Evolutionary conservation across 2,888 invertebrate species (phyloP), one percentile per base, ranked within the genome.

Genomic region (Acleris holmiana): DNA sequence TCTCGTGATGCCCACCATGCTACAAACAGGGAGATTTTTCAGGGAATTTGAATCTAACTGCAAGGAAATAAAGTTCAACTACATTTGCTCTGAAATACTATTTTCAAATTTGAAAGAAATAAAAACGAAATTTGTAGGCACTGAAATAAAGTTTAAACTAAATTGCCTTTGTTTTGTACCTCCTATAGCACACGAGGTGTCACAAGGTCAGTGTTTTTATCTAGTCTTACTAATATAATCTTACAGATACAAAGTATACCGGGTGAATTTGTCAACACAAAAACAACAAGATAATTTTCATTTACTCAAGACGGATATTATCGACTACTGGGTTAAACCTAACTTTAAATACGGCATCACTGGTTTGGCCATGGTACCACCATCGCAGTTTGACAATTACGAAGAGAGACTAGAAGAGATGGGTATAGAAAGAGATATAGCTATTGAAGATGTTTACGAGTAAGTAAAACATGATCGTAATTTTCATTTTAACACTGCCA

Each of bases 301-400:
- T 13, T 41, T 71, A 4, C 53, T 90, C 0, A 83, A 84, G 61
- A 77, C 73, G 59, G 87, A 88, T 59, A 5, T 70, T 0, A 72
- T 89, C 8, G 89, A 89, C 56, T 88, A 76, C 62, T 84, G 82
- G 84, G 74, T 76, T 54, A 83, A 76, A 8, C 90, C 90, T 1
- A 85, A 73, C 10, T 68, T 79, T 1, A 77, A 83, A 54, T 73
- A 85, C 67, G 75, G 74, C 0, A 70, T 82, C 0, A 60, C 72
- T 2, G 89, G 90, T 1, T 75, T 75, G 57, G 89, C 80, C 1
- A 86, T 90, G 85, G 84, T 90, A 0, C 85, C 88, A 0, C 84
- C 85, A 8, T 79, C 83, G 0, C 80, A 84, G 48, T 69, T 77
- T 10, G 68, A 72, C 4, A 88, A 86, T 86, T 90, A 89, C 67